Evolutionary conservation across 2,797 vertebrate species (phyloP), one percentile per base, ranked within the genome.

Genomic region (Linurgus olivaceus): DNA sequence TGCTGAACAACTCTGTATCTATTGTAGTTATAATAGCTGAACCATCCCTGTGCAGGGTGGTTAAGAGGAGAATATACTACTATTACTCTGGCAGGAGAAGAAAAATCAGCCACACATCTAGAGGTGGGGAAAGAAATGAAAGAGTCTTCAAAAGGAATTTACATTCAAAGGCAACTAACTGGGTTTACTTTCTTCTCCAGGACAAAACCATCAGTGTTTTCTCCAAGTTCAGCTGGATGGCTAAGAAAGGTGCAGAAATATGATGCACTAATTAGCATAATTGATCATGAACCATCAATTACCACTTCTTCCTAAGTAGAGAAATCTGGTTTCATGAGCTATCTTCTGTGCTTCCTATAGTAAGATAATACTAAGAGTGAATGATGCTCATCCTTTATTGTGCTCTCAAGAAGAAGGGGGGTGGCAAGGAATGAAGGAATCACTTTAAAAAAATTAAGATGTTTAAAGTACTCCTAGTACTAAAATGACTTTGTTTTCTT

Each of bases 11-110:
- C 65, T 72, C 42, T 71, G 45, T 58, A 73, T 90, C 66, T 88
- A 44, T 92, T 95, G 96, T 92, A 94, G 89, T 94, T 85, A 78
- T 82, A 88, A 94, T 83, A 85, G 72, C 48, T 84, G 62, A 51
- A 78, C 92, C 65, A 73, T 86, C 74, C 85, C 66, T 81, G 54
- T 72, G 62, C 65, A 87, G 58, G 73, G 6, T 1, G 7, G 78
- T 85, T 92, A 86, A 92, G 58, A 72, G 71, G 45, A 96, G 70
- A 95, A 92, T 86, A 88, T 65, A 47, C 13, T 55, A 72, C 92
- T 93, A 61, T 48, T 51, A 90, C 61, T 92, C 57, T 15, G 90
- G 40, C 35, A 54, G 40, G 58, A 48, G 52, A 95, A 50, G 59
- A 94, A 95, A 96, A 93, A 63, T 74, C 63, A 94, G 31, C n/a